Evolutionary conservation across 1,140 invertebrate genomes (phyloP).

Genomic region (Zaprionus nigranus): DNA sequence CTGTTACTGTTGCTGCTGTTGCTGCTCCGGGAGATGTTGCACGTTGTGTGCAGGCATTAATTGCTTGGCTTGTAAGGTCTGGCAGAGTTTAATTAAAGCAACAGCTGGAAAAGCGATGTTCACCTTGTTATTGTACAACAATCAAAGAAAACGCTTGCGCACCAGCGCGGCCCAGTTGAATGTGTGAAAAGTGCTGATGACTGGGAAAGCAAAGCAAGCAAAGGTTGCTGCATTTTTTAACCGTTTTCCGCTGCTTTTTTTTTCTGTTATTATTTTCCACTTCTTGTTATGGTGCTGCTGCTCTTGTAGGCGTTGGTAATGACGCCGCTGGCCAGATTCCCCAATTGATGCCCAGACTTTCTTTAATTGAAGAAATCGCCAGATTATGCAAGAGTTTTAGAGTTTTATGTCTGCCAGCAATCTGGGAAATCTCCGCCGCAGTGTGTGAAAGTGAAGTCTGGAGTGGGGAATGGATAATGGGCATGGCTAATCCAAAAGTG

Average conservation of each 20-base stretch:
- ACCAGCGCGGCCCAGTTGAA: slow-evolving; percentile 51
- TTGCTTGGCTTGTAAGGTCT: slow-evolving; percentile 73
- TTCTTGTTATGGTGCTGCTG: neutral
- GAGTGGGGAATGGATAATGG: neutral
- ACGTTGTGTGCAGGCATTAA: slow-evolving; percentile 65
- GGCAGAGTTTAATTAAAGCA: slow-evolving; percentile 78
- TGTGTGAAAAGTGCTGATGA: slow-evolving; percentile 73
- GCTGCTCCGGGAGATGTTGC: slow-evolving; percentile 24
- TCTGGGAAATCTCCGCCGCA: slow-evolving; percentile 7
- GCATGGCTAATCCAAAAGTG: neutral
- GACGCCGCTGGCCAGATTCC: neutral
- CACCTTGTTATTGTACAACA: slow-evolving; percentile 64
- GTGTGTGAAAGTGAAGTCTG: slow-evolving; percentile 30
- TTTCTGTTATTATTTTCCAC: neutral
- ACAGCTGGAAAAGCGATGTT: slow-evolving; percentile 58
- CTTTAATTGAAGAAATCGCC: neutral
- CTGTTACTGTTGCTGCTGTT: slow-evolving; percentile 7
- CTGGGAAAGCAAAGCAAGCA: slow-evolving; percentile 50
- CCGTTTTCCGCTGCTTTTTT: neutral
- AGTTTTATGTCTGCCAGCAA: slow-evolving; percentile 21
- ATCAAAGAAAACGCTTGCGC: slow-evolving; percentile 61
- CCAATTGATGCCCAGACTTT: neutral
- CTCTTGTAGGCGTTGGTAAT: slow-evolving; percentile 14
- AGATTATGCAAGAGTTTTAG: slow-evolving; percentile 27
- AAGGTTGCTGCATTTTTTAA: slow-evolving; percentile 41